phyloP scores from a whole-genome alignment of 2,888 invertebrate species.

The Psococerastis gibbosa region DNA sequence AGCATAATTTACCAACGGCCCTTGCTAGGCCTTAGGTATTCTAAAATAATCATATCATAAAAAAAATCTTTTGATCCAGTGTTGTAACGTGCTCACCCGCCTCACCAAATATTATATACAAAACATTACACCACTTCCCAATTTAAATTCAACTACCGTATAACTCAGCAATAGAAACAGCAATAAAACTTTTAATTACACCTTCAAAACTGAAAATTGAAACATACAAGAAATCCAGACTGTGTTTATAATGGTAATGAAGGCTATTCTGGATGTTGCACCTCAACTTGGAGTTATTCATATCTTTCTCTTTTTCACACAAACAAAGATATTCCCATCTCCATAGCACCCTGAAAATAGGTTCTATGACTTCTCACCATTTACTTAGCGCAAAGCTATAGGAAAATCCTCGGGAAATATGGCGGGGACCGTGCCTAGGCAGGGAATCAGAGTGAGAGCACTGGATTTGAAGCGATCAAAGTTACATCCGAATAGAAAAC shows the following conservation, averaged over 20 bases:
- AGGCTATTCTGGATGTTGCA: not conserved
- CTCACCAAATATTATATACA: too few species aligned
- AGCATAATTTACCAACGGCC: too few species aligned
- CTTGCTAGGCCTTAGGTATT: too few species aligned
- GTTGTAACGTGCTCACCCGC: too few species aligned
- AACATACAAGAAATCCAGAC: not conserved
- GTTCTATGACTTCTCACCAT: slow-evolving; percentile 7
- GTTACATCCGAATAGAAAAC: slow-evolving; percentile 3
- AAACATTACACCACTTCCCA: too few species aligned
- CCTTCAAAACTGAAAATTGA: not conserved
- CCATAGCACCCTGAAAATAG: not conserved
- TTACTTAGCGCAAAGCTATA: not conserved
- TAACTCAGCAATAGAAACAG: too few species aligned
- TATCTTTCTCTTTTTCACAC: not conserved
- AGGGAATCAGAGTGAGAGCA: not conserved
- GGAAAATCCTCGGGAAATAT: not conserved
- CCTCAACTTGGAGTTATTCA: not conserved
- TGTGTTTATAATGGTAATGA: not conserved
- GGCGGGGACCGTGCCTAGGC: not conserved
- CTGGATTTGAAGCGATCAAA: slow-evolving; percentile 7
- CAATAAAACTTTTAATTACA: not conserved
- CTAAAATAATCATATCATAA: too few species aligned
- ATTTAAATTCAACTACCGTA: too few species aligned
- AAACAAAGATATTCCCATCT: not conserved
- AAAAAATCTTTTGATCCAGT: too few species aligned